Evolutionary conservation across 2,113 vertebrate species (phyloP).

Genomic region (Calidris pugnax): DNA sequence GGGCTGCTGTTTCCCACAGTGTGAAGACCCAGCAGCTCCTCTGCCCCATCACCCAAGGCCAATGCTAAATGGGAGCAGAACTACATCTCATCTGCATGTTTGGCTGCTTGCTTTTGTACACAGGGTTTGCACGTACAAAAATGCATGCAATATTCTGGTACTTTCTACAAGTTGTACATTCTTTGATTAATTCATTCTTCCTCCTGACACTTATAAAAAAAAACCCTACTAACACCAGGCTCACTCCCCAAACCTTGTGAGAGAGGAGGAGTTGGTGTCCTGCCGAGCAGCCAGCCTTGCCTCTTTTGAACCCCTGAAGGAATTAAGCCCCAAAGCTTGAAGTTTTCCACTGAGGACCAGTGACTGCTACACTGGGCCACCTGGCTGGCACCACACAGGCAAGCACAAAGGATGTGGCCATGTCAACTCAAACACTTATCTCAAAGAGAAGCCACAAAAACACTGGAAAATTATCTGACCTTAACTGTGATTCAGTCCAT

Average conservation of each 20-base stretch:
- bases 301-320: neutral
- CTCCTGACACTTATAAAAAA: neutral
- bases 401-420: neutral
- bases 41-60: neutral
- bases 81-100: neutral
- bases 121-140: neutral
- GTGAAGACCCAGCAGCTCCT: neutral
- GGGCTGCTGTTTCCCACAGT: neutral
- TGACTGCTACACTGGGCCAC: neutral
- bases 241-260: neutral
- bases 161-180: neutral
- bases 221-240: neutral
- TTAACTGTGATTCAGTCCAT: neutral
- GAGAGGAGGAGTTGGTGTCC: neutral
- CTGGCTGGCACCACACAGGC: neutral
- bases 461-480: neutral
- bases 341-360: neutral
- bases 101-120: neutral
- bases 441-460: neutral
- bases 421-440: neutral
- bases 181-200: neutral
- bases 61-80: fast-evolving
- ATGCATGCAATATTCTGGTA: neutral
- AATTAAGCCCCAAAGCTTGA: neutral
- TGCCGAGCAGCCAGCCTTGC: neutral